Evolutionary conservation across 1,140 invertebrate species (phyloP).

Genomic region (Pissodes strobi): DNA sequence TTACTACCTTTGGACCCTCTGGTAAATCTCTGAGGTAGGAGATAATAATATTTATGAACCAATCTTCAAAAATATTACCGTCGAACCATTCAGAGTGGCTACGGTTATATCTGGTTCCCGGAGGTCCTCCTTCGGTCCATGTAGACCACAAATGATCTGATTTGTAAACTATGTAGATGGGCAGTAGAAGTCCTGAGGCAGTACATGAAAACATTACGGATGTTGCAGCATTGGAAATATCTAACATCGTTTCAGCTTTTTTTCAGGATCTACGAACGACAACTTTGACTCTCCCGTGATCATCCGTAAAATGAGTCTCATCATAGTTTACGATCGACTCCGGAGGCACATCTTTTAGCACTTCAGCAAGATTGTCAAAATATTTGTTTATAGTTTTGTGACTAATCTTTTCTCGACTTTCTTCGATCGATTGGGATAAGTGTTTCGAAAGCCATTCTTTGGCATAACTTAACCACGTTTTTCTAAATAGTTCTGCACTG

Average conservation of each 20-base stretch:
- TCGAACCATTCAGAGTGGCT: constrained; percentile 53
- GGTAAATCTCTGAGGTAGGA: constrained; percentile 15
- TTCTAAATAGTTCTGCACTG: constrained; percentile 49
- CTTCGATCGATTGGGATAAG: constrained; percentile 48
- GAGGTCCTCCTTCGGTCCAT: constrained; percentile 52
- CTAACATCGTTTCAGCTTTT: constrained; percentile 50
- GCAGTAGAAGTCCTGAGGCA: constrained; percentile 45
- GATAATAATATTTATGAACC: constrained; percentile 43
- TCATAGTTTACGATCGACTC: constrained; percentile 56
- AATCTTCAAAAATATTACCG: constrained; percentile 51
- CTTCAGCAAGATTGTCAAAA: constrained; percentile 46
- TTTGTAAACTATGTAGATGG: constrained; percentile 57
- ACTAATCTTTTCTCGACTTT: constrained; percentile 39
- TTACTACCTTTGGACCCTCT: constrained; percentile 20
- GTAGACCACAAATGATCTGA: constrained; percentile 49
- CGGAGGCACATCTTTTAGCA: constrained; percentile 48
- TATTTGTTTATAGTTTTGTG: constrained; percentile 40
- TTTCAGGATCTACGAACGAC: constrained; percentile 49
- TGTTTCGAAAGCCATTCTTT: constrained; percentile 38
- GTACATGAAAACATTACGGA: constrained; percentile 54
- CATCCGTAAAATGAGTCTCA: constrained; percentile 56
- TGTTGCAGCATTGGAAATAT: constrained; percentile 48
- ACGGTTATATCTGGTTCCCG: constrained; percentile 49
- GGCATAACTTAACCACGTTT: constrained; percentile 44
- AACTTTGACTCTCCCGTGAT: constrained; percentile 49